These are phyloP conservation scores for Cyclopterus lumpus DNA, from an alignment of 2,797 vertebrate species.

Conservation along the genomic window DNA sequence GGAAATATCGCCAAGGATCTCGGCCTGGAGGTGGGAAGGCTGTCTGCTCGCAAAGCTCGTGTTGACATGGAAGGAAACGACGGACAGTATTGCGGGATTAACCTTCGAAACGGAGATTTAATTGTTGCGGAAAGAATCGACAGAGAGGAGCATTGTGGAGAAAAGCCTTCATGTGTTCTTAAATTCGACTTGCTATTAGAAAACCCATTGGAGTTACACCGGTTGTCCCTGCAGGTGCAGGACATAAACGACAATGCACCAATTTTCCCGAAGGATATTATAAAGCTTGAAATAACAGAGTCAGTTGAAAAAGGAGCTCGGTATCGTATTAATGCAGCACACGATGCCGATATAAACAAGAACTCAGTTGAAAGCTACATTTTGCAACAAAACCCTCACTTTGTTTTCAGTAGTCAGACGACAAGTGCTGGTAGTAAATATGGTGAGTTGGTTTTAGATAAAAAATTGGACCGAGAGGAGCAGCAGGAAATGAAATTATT, in stretches of 20 bases:
- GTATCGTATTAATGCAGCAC: slow-evolving; percentile 66
- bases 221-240: slow-evolving; percentile 75
- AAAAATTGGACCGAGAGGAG: background rate
- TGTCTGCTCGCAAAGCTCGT: slow-evolving; percentile 68
- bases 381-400: slow-evolving; percentile 65
- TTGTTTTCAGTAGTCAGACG: slow-evolving; percentile 57
- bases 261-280: slow-evolving; percentile 69
- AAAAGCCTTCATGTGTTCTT: slow-evolving; percentile 67
- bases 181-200: slow-evolving; percentile 82
- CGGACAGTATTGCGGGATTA: slow-evolving; percentile 56
- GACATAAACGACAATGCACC: slow-evolving; percentile 87
- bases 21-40: slow-evolving; percentile 48
- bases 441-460: slow-evolving; percentile 46
- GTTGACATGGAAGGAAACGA: slow-evolving; percentile 64
- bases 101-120: slow-evolving; percentile 65
- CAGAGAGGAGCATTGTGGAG: slow-evolving; percentile 74
- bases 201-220: slow-evolving; percentile 77
- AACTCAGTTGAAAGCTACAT: slow-evolving; percentile 72
- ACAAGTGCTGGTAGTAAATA: slow-evolving; percentile 60
- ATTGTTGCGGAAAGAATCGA: slow-evolving; percentile 71
- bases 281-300: slow-evolving; percentile 75
- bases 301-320: slow-evolving; percentile 52
- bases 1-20: slow-evolving; percentile 77
- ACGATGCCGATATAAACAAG: slow-evolving; percentile 65
- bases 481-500: slow-evolving; percentile 57